Evolutionary conservation across 2,888 invertebrate species (phyloP).

Genomic region (Colostygia pectinataria): DNA sequence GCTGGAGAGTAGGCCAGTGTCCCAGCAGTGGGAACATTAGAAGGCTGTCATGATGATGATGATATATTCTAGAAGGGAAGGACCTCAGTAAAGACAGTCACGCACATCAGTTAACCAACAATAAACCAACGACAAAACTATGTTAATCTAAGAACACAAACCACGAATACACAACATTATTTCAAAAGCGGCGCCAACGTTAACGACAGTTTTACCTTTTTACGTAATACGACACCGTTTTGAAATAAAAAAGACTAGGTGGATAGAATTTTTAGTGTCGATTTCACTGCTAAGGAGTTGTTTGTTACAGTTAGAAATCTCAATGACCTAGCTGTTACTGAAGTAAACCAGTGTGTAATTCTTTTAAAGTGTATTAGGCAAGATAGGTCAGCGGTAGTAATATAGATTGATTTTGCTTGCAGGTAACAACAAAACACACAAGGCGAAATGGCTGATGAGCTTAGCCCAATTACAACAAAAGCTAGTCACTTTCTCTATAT

Average conservation of each 20-base stretch:
- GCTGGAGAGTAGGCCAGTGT: too few relatives aligned
- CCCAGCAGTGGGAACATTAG: too few relatives aligned
- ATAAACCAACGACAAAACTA: slow-evolving; percentile 33
- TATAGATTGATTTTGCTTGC: too few relatives aligned
- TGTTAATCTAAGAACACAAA: slow-evolving; percentile 30
- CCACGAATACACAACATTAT: slow-evolving; percentile 45
- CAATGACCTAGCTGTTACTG: too few relatives aligned
- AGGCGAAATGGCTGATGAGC: too few relatives aligned
- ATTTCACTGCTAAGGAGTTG: slow-evolving; percentile 52
- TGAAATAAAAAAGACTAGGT: slow-evolving; percentile 54
- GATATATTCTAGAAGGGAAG: slow-evolving; percentile 1
- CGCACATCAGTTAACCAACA: slow-evolving; percentile 8
- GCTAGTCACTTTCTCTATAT: too few relatives aligned
- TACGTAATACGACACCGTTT: slow-evolving; percentile 51
- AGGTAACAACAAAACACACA: too few relatives aligned
- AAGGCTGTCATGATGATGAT: too few relatives aligned
- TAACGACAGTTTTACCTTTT: slow-evolving; percentile 44
- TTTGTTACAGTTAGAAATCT: slow-evolving; percentile 69
- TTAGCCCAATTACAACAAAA: too few relatives aligned
- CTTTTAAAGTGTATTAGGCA: too few relatives aligned
- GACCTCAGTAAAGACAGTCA: slow-evolving; percentile 6
- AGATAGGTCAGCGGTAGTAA: too few relatives aligned
- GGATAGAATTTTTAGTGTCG: slow-evolving; percentile 69
- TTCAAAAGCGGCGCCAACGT: slow-evolving; percentile 57
- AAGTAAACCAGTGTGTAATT: background rate